Conservation (phyloP, 2,888 invertebrate genomes). For the Chloromyia formosa region DNA sequence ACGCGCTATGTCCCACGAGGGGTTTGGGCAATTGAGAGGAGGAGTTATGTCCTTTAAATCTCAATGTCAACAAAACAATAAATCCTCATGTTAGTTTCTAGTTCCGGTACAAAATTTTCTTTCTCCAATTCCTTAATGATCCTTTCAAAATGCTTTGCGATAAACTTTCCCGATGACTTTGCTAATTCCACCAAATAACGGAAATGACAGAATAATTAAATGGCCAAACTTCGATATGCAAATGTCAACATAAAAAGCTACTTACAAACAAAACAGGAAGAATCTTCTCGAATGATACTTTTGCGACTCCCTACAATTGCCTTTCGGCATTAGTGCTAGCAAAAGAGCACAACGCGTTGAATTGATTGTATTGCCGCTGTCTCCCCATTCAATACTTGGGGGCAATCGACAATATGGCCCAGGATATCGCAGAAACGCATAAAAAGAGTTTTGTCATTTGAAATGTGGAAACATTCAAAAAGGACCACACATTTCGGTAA, state of each 20-base stretch:
- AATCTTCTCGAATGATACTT: background rate
- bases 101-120: too few relatives aligned
- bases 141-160: too few relatives aligned
- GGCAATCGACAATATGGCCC: slow-evolving; percentile 13
- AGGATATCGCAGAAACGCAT: slow-evolving; percentile 29
- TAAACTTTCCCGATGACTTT: background rate
- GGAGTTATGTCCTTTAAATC: too few relatives aligned
- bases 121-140: too few relatives aligned
- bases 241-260: background rate
- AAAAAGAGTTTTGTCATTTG: slow-evolving; percentile 9
- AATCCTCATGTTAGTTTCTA: too few relatives aligned
- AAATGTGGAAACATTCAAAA: slow-evolving; percentile 11
- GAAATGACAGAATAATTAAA: background rate
- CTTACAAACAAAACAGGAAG: background rate
- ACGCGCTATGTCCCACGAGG: too few relatives aligned
- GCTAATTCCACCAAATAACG: background rate
- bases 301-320: background rate
- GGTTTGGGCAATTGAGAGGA: too few relatives aligned
- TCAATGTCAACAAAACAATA: too few relatives aligned
- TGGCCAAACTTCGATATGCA: background rate
- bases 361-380: background rate
- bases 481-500: background rate
- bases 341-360: background rate
- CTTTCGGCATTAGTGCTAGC: background rate
- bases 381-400: background rate